Base-by-base conservation (phyloP, 2,797 vertebrate species). In the Pterois miles region DNA sequence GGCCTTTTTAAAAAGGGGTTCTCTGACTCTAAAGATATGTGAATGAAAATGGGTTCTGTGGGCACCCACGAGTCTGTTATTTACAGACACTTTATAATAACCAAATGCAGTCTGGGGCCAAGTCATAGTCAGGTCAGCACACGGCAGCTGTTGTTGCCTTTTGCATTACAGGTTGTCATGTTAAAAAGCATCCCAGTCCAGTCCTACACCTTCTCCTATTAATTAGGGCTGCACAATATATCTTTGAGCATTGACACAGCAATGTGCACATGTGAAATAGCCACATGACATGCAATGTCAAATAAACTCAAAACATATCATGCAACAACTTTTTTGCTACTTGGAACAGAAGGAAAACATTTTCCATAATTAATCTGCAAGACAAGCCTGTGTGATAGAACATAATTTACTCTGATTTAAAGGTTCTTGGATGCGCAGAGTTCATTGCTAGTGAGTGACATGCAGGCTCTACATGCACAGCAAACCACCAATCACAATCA, bases 171-270 rank as follows among this genome's bases (percentile, higher is more conserved):
- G n/a, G n/a, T n/a, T n/a, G n/a, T n/a, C n/a, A n/a, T n/a, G n/a
- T n/a, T n/a, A n/a, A 43, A 73, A 60, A 27, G 4, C 54, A 12
- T 8, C 57, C 6, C 31, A 59, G 10, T 27, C 31, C 2, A 40
- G 14, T 40, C 38, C 38, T 10, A 18, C 16, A 31, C 40, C 60
- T 52, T 76, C 27, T 40, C 10, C 10, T 31, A 6, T 5, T 40
- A 5, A 40, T 40, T 40, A 40, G 52, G 52, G 6, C 23, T 56
- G 53, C 25, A 10, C 6, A 14, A 16, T 9, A 54, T 5, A 56
- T 56, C 0, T 0, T 29, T 56, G 43, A 13, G 12, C 38, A 40
- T 40, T 0, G 0, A 40, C 38, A 16, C 16, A 13, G 38, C 38
- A 16, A 40, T 40, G 38, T 40, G 6, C 38, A 40, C 5, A 40